Evolutionary conservation across 2,888 invertebrate genomes (phyloP).

Genomic region (Microctonus aethiopoides): DNA sequence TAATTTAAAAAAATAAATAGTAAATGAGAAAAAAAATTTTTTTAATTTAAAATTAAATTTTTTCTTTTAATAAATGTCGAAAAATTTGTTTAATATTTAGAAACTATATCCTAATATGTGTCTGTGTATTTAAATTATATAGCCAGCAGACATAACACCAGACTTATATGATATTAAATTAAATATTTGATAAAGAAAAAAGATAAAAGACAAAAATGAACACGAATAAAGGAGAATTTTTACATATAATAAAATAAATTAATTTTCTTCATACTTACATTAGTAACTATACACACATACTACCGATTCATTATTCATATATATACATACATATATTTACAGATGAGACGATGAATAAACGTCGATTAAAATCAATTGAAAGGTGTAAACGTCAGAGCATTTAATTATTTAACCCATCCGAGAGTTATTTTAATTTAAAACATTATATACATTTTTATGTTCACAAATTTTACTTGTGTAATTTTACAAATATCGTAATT

Average conservation of each 20-base stretch:
- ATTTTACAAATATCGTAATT: too few species aligned
- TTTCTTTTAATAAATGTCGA: too few species aligned
- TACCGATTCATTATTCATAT: too few species aligned
- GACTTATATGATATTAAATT: neutral
- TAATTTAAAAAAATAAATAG: neutral
- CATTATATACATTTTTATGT: too few species aligned
- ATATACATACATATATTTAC: neutral
- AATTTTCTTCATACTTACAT: neutral
- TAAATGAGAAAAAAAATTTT: too few species aligned
- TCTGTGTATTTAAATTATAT: neutral
- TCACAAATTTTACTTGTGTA: too few species aligned
- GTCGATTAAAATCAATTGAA: slow-evolving; percentile 63
- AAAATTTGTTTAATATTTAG: neutral
- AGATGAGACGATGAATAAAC: slow-evolving; percentile 42
- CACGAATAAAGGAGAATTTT: neutral
- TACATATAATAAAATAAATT: neutral
- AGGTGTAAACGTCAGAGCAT: slow-evolving; percentile 64
- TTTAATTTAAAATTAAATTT: too few species aligned
- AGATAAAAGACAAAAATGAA: neutral
- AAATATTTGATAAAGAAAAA: slow-evolving; percentile 3
- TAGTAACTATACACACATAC: neutral
- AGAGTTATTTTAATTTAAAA: slow-evolving; percentile 51
- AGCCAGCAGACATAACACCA: neutral
- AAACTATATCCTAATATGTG: neutral
- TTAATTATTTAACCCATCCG: slow-evolving; percentile 57